Percentiles rank a stretch among this genome's conserved stretches.
These are phyloP conservation scores for Neria commutata DNA, from an alignment of 2,888 invertebrate species.

Conservation along the genomic window DNA sequence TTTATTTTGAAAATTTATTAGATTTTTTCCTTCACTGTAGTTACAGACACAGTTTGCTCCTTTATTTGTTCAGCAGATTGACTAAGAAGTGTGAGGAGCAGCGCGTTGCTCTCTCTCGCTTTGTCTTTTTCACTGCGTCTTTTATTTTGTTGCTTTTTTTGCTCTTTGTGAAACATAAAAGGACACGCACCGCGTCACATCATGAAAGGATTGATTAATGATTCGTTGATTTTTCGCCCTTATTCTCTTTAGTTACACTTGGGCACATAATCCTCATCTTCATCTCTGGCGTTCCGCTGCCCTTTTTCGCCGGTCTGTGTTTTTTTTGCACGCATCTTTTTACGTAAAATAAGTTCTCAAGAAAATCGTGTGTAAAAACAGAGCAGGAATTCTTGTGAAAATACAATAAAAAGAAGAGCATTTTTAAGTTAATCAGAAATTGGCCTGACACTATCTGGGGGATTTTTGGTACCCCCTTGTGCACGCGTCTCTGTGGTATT, in stretches of 20 bases:
- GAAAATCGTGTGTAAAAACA: no score
- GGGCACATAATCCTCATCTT: constrained; percentile 53
- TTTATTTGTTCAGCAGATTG: no score
- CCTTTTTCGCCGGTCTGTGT: constrained; percentile 26
- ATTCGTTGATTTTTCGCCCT: constrained; percentile 60
- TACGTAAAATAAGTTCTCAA: constrained; percentile 47
- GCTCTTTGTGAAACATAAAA: constrained; percentile 55
- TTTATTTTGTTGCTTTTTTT: constrained; percentile 30
- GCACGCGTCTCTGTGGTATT: no score
- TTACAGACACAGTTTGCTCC: no score
- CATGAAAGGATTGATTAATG: constrained; percentile 62
- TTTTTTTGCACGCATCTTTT: constrained; percentile 34
- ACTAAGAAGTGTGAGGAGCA: constrained; percentile 22
- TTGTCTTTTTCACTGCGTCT: constrained; percentile 14
- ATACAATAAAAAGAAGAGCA: no score
- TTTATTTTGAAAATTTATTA: no score
- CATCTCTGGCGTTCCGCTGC: constrained; percentile 43
- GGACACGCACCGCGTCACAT: constrained; percentile 61
- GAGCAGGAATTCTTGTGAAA: no score
- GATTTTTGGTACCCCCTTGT: no score
- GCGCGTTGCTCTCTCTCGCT: no score
- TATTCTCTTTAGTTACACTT: constrained; percentile 59
- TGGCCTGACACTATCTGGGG: no score
- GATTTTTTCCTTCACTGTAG: no score
- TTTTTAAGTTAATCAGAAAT: no score